Percentiles rank a stretch among this genome's conserved stretches.
These are phyloP conservation scores for Syrista parreyssii DNA, from an alignment of 2,888 invertebrate genomes.

Conservation along the genomic window DNA sequence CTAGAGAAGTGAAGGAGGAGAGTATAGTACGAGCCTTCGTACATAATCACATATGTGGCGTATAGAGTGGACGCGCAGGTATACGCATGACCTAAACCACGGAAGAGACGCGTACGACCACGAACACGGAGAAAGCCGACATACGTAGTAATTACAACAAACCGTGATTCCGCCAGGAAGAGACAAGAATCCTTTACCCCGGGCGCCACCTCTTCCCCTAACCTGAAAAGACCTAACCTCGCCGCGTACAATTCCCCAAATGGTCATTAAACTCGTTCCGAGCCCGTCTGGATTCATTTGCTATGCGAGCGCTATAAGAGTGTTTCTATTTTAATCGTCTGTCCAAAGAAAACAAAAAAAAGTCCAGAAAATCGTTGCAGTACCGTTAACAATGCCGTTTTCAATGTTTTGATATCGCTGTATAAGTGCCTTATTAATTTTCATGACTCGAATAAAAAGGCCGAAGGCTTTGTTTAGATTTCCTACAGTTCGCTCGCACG, in stretches of 20 bases:
- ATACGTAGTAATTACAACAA: conserved; percentile 50
- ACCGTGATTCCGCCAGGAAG: conserved; percentile 56
- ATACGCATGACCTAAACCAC: background rate
- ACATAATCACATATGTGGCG: background rate
- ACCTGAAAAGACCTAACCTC: background rate
- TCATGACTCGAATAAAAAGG: background rate
- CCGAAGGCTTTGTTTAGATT: background rate
- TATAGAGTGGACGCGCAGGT: background rate
- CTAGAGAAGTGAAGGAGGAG: background rate
- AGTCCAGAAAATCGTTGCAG: background rate
- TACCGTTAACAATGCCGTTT: background rate
- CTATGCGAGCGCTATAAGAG: background rate
- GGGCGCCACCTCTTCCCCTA: background rate
- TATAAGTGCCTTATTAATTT: background rate
- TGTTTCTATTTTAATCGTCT: background rate
- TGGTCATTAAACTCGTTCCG: background rate
- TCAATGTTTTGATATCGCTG: background rate
- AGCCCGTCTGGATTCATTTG: background rate
- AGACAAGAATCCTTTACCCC: background rate
- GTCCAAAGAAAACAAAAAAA: background rate
- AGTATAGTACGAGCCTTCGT: background rate
- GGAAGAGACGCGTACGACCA: background rate
- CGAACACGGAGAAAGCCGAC: background rate
- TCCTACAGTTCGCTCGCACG: background rate
- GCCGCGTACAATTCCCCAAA: background rate